A percentile compares a stretch with the other conserved stretches of the same genome.
phyloP scores from a whole-genome alignment of 2,888 invertebrate genomes.

The Lepidonotus clava region DNA sequence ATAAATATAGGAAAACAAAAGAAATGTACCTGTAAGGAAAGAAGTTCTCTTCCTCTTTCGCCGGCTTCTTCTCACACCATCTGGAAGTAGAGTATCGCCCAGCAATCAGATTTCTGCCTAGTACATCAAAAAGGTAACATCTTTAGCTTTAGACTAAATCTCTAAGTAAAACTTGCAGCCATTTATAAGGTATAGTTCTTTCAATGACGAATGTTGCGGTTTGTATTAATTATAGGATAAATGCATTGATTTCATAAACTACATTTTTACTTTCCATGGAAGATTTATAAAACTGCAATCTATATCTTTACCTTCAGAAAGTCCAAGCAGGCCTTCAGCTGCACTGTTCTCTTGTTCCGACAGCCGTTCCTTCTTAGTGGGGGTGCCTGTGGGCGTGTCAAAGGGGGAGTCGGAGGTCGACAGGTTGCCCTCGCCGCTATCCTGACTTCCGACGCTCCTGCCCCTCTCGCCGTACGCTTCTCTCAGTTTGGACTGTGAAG shows the following conservation, averaged over 20 bases:
- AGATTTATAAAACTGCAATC: no score
- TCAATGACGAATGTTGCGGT: no score
- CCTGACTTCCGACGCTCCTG: not conserved
- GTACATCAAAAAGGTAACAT: no score
- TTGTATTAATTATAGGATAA: no score
- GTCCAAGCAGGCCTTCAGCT: constrained; percentile 78
- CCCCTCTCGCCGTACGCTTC: not conserved
- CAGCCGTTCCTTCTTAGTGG: not conserved
- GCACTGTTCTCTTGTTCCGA: constrained; percentile 70
- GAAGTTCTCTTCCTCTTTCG: constrained; percentile 75
- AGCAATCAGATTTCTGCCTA: no score
- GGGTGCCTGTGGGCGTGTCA: not conserved
- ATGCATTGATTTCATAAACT: no score
- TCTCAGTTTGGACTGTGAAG: not conserved
- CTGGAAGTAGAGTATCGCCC: constrained; percentile 63
- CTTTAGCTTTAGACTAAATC: no score
- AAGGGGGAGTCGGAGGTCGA: not conserved
- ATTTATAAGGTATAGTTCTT: no score
- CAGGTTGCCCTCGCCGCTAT: not conserved
- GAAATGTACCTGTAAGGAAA: constrained; percentile 65
- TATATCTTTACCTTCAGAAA: constrained; percentile 71
- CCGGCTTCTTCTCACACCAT: constrained; percentile 78
- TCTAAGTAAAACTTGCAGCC: no score
- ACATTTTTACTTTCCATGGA: no score
- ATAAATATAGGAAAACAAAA: not conserved